These are phyloP conservation scores for Melipona bicolor DNA, from an alignment of 2,888 invertebrate genomes.

Conservation along the genomic window DNA sequence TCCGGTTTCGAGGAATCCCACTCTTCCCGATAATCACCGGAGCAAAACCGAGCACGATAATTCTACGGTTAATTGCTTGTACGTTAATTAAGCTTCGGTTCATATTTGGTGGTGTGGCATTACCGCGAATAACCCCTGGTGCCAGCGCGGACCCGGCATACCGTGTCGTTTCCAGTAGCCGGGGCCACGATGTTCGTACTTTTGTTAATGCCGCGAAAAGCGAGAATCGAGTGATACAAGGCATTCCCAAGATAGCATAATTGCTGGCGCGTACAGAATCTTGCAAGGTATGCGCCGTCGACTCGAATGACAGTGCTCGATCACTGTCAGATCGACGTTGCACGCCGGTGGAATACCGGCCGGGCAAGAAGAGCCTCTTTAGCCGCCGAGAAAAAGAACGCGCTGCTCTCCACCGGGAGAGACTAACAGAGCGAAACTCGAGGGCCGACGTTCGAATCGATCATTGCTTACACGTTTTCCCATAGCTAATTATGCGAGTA, in stretches of 20 bases:
- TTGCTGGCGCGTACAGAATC: conserved; percentile 76
- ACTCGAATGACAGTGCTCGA: conserved; percentile 75
- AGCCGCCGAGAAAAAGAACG: conserved; percentile 64
- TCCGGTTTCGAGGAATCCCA: conserved; percentile 58
- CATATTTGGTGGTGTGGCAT: conserved; percentile 60
- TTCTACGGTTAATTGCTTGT: conserved; percentile 64
- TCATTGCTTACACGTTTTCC: conserved; percentile 66
- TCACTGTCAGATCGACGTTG: conserved; percentile 74
- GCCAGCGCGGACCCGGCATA: conserved; percentile 19
- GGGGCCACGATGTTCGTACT: conserved; percentile 55
- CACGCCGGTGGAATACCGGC: conserved; percentile 67
- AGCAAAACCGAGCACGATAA: conserved; percentile 57
- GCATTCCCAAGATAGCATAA: conserved; percentile 76
- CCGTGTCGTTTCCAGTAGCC: conserved; percentile 68
- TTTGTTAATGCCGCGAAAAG: conserved; percentile 75
- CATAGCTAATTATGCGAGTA: conserved; percentile 64
- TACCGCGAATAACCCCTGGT: conserved; percentile 45
- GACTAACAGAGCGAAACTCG: conserved; percentile 64
- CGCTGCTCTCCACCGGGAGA: conserved; percentile 44
- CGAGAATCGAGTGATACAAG: conserved; percentile 74
- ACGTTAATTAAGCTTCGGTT: conserved; percentile 66
- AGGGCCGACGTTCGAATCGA: conserved; percentile 66
- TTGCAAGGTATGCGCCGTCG: conserved; percentile 73
- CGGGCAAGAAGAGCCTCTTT: conserved; percentile 70
- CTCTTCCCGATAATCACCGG: conserved; percentile 56